Conservation (phyloP, 2,113 vertebrate genomes). For the Fulmarus glacialis region DNA sequence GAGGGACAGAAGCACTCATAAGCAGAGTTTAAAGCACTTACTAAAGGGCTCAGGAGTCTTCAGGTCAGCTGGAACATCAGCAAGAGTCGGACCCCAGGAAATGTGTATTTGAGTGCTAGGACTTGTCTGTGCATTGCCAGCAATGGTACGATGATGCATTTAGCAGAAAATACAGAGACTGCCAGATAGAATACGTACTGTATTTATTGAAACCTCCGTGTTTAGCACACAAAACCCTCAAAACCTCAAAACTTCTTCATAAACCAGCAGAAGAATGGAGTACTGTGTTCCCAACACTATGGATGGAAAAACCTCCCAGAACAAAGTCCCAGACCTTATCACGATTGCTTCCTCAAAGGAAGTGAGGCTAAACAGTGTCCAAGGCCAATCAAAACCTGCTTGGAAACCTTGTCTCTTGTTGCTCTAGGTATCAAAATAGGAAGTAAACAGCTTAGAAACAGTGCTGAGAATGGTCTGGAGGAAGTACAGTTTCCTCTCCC, state of each 20-base stretch:
- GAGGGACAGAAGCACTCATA: background rate
- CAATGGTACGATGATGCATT: background rate
- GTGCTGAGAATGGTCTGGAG: slow-evolving; percentile 77
- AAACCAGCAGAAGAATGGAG: slow-evolving; percentile 72
- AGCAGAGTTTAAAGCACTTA: background rate
- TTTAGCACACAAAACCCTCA: background rate
- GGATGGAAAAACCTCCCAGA: slow-evolving; percentile 72
- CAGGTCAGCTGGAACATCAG: background rate
- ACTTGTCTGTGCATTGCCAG: background rate
- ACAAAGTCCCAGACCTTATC: slow-evolving; percentile 78
- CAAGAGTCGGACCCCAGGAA: background rate
- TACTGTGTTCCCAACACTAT: slow-evolving; percentile 76
- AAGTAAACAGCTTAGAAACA: slow-evolving; percentile 82
- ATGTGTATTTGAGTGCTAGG: background rate
- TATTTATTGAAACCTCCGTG: background rate
- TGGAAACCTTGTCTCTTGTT: slow-evolving; percentile 72
- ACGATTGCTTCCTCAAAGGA: slow-evolving; percentile 86
- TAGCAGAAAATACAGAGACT: background rate
- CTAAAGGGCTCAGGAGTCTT: background rate
- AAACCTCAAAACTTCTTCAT: slow-evolving; percentile 37
- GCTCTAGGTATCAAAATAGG: slow-evolving; percentile 82
- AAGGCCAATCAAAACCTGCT: slow-evolving; percentile 64
- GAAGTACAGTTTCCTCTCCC: slow-evolving; percentile 76
- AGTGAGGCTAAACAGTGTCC: slow-evolving; percentile 70
- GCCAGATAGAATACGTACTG: background rate